Percentiles rank a stretch among this genome's conserved stretches.
Evolutionary conservation across 2,113 vertebrate species (phyloP).

Genomic region (Haplotaxodon microlepis): DNA sequence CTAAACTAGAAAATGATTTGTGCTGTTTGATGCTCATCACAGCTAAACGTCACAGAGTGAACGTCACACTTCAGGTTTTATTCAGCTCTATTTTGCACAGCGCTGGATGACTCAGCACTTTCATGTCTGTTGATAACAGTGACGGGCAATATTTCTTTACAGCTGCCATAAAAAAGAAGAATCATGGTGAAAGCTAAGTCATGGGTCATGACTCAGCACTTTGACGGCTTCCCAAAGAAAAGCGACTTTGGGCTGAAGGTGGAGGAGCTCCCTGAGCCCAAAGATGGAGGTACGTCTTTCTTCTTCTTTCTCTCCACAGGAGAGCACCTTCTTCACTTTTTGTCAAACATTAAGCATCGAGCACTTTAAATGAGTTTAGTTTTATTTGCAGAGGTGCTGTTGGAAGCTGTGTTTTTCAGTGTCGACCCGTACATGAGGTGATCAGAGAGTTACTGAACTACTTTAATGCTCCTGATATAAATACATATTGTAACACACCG

Average conservation of each 20-base stretch:
- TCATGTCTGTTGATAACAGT: background rate
- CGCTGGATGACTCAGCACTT: background rate
- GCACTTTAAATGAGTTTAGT: background rate
- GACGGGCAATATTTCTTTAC: background rate
- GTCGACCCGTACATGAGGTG: constrained; percentile 93
- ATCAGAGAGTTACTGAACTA: background rate
- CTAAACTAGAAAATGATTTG: background rate
- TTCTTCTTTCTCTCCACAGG: background rate
- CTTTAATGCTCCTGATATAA: background rate
- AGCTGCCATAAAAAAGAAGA: background rate
- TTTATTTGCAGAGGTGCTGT: constrained; percentile 76
- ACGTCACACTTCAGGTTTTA: fast-evolving
- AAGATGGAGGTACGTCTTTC: constrained; percentile 66
- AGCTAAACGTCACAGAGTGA: background rate
- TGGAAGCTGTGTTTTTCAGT: constrained; percentile 84
- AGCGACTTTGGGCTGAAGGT: constrained; percentile 79
- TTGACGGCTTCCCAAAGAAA: constrained; percentile 54
- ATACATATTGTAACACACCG: background rate
- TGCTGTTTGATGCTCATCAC: background rate
- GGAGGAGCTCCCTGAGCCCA: constrained; percentile 62
- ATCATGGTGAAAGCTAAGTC: constrained; percentile 70
- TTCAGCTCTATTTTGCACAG: background rate
- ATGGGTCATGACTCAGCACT: constrained; percentile 77
- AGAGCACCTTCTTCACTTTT: background rate
- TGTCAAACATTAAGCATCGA: background rate